phyloP scores from a whole-genome alignment of 2,797 vertebrate species.

The Argya squamiceps region DNA sequence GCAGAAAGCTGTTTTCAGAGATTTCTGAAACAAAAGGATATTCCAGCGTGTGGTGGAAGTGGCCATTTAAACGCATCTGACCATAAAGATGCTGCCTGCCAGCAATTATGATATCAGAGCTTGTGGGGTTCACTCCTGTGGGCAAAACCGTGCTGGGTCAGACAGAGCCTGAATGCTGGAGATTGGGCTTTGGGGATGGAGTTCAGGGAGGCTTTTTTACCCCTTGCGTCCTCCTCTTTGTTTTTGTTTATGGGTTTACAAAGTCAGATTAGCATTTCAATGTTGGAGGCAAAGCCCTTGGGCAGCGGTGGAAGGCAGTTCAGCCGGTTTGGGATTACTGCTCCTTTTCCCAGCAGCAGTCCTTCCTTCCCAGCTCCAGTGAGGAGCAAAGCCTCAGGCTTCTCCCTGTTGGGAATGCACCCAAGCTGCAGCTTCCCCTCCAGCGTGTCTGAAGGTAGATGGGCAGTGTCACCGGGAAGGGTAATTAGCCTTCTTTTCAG shows the following conservation, averaged over 20 bases:
- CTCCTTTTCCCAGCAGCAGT: not conserved
- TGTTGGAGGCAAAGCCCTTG: conserved; percentile 51
- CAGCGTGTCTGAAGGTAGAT: not conserved
- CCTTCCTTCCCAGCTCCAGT: not conserved
- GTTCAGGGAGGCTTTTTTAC: conserved; percentile 36
- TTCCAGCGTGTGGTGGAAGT: not conserved
- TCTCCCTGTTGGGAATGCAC: not conserved
- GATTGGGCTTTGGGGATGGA: not conserved
- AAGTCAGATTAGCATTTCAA: conserved; percentile 65
- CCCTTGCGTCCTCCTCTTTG: conserved; percentile 44
- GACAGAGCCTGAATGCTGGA: not conserved
- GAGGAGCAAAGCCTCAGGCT: conserved; percentile 15
- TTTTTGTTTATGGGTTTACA: conserved; percentile 68
- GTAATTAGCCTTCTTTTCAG: not conserved
- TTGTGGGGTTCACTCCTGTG: not conserved
- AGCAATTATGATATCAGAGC: not conserved
- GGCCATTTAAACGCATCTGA: conserved; percentile 42
- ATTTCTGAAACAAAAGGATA: conserved; percentile 14
- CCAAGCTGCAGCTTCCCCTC: not conserved
- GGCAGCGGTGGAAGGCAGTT: conserved; percentile 24
- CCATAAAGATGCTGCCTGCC: conserved; percentile 10
- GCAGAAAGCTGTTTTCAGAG: not conserved
- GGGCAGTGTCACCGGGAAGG: not conserved
- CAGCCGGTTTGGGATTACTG: conserved; percentile 35
- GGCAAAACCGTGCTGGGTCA: not conserved